Evolutionary conservation across 2,888 invertebrate species (phyloP).

Genomic region (Drosophila testacea): DNA sequence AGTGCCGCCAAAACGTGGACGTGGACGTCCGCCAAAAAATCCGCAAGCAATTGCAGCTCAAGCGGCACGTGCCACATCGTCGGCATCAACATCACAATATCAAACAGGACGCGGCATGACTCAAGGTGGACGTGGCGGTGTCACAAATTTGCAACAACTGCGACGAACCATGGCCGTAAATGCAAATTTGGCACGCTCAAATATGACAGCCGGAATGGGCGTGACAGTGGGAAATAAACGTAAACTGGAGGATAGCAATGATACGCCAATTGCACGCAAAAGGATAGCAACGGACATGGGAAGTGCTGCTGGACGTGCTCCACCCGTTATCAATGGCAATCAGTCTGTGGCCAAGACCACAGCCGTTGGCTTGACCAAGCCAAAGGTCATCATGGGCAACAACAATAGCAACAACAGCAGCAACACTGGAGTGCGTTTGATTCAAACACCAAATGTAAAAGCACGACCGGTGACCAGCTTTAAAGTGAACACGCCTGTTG

Average conservation of each 20-base stretch:
- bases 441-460: constrained; percentile 32
- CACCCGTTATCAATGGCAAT: constrained; percentile 55
- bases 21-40: constrained; percentile 70
- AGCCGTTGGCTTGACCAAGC: constrained; percentile 18
- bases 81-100: constrained; percentile 2
- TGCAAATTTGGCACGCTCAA: constrained; percentile 45
- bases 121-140: constrained; percentile 18
- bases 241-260: constrained; percentile 57
- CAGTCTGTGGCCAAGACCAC: constrained; percentile 30
- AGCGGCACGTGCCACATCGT: constrained; percentile 2
- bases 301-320: constrained; percentile 8
- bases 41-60: constrained; percentile 25
- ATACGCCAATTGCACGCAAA: constrained; percentile 61
- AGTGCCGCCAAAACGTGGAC: constrained; percentile 63
- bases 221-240: constrained; percentile 50
- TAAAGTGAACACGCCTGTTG: constrained; percentile 7
- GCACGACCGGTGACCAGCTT: constrained; percentile 11
- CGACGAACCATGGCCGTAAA: constrained; percentile 64
- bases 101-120: constrained; percentile 1
- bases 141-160: constrained; percentile 70
- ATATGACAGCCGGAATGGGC: constrained; percentile 29
- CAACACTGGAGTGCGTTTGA: constrained; percentile 30
- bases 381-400: constrained; percentile 24
- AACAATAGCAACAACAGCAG: not conserved
- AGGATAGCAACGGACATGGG: constrained; percentile 45